phyloP scores from a whole-genome alignment of 2,113 vertebrate species.

The Mus pahari region DNA sequence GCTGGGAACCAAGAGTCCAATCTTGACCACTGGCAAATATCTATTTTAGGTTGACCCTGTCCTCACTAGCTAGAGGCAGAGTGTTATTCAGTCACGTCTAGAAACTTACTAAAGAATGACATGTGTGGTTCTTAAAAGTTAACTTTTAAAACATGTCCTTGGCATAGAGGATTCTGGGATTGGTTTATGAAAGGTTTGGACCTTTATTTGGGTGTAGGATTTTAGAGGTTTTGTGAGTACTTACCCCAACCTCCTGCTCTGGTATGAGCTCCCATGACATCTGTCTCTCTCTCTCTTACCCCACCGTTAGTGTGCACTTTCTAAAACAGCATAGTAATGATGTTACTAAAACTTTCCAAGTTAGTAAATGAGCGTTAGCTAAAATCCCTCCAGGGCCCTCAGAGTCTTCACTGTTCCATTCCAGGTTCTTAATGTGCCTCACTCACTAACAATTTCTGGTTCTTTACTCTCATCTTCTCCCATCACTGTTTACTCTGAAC shows the following conservation, averaged over 20 bases:
- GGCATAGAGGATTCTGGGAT: neutral
- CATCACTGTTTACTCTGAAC: neutral
- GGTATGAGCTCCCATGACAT: neutral
- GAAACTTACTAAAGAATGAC: conserved; percentile 44
- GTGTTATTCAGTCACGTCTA: conserved; percentile 43
- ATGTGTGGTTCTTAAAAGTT: conserved; percentile 55
- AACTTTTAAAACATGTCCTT: conserved; percentile 38
- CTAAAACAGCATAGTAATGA: neutral
- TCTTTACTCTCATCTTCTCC: neutral
- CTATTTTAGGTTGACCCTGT: conserved; percentile 67
- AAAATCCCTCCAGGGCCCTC: neutral
- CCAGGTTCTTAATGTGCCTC: neutral
- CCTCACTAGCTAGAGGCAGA: conserved; percentile 55
- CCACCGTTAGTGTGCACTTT: neutral
- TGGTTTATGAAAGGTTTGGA: neutral
- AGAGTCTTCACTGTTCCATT: neutral
- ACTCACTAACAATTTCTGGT: neutral
- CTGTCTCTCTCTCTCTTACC: too few relatives aligned
- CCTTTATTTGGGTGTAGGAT: neutral
- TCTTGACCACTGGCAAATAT: conserved; percentile 58
- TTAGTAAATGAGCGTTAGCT: neutral
- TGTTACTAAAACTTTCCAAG: too few relatives aligned
- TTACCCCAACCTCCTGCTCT: neutral
- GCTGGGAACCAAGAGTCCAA: neutral
- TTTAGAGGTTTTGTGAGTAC: neutral